These are phyloP conservation scores for Glaucidium brasilianum DNA, from an alignment of 2,113 vertebrate genomes.

Conservation along the genomic window DNA sequence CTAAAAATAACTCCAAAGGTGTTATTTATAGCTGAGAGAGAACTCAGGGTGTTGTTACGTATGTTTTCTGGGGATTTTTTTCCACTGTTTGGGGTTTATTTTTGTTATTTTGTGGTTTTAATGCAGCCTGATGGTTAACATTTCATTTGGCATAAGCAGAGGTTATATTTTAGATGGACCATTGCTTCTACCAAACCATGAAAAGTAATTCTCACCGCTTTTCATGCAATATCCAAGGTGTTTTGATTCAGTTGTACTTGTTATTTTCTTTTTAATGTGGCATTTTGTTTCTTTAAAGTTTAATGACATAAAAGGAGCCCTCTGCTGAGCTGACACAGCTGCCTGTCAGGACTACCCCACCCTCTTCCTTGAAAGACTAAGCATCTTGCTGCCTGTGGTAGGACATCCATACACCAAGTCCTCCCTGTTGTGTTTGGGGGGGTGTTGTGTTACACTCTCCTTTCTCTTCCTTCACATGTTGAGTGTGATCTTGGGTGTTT, in stretches of 20 bases:
- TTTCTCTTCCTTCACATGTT: background rate
- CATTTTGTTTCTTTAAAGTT: background rate
- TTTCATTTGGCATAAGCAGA: background rate
- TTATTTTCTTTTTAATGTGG: background rate
- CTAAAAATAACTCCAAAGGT: background rate
- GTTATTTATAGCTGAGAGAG: background rate
- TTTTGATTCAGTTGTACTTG: background rate
- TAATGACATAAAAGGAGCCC: background rate
- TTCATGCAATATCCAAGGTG: background rate
- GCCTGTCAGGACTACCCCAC: background rate
- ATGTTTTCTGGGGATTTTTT: background rate
- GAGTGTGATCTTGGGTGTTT: background rate
- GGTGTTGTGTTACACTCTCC: background rate
- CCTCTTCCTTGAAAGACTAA: background rate
- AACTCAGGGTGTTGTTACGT: background rate
- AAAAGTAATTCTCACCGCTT: background rate
- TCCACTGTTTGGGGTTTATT: background rate
- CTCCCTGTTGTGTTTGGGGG: background rate
- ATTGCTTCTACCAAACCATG: background rate
- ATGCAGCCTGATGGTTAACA: background rate
- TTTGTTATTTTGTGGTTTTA: background rate
- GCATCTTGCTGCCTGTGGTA: background rate
- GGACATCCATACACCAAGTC: accelerated
- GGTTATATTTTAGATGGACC: background rate
- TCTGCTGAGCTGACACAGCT: background rate